Evolutionary conservation across 2,113 vertebrate species (phyloP).

Genomic region (Catharus minimus): DNA sequence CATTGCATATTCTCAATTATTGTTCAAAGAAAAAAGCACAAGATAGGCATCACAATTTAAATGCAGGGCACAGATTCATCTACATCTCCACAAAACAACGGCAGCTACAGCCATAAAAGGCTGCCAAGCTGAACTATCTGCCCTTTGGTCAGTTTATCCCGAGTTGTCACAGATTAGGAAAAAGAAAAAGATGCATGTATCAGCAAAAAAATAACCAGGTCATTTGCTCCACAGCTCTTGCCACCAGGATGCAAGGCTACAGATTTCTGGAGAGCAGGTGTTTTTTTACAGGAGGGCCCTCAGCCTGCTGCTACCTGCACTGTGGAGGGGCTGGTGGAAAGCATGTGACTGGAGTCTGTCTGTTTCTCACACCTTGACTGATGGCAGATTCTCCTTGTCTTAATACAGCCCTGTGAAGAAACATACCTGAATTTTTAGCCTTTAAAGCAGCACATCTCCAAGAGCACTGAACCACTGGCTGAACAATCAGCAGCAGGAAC

Average conservation of each 20-base stretch:
- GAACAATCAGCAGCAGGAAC: neutral
- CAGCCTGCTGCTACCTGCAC: neutral
- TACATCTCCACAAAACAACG: neutral
- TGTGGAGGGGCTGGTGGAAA: accelerated
- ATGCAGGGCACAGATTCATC: neutral
- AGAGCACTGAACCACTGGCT: neutral
- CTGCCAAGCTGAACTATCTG: neutral
- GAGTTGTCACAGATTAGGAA: neutral
- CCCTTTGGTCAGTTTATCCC: neutral
- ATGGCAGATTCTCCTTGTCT: neutral
- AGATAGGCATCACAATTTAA: neutral
- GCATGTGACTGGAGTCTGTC: accelerated
- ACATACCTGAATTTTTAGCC: neutral
- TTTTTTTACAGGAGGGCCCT: neutral
- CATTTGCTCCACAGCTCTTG: neutral
- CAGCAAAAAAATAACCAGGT: neutral
- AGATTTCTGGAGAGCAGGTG: neutral
- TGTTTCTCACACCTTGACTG: neutral
- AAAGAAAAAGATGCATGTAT: neutral
- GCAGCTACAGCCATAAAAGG: neutral
- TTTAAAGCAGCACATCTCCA: neutral
- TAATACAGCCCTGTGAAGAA: neutral
- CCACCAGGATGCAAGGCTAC: neutral
- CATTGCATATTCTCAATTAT: neutral
- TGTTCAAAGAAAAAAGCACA: neutral